Percentiles rank a stretch among this genome's conserved stretches.
Evolutionary conservation across 2,797 vertebrate species (phyloP).

Genomic region (Myotis findleyi): DNA sequence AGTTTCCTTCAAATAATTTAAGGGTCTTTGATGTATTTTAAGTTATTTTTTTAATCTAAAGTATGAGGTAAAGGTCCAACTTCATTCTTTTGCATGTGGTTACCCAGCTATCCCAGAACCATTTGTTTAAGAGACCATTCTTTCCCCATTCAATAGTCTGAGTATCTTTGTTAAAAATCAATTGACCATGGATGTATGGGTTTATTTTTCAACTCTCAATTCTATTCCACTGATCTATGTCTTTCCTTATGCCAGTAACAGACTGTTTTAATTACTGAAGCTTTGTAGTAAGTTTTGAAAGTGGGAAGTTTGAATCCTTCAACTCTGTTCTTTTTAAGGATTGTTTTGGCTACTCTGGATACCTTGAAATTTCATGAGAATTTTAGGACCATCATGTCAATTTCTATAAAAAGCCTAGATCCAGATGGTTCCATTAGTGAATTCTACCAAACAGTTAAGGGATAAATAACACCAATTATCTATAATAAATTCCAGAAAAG

Average conservation of each 20-base stretch:
- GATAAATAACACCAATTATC: constrained; percentile 31
- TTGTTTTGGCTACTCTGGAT: constrained; percentile 14
- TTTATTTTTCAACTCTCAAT: constrained; percentile 48
- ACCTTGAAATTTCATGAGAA: constrained; percentile 25
- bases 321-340: constrained; percentile 43
- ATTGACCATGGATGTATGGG: neutral
- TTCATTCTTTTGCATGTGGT: constrained; percentile 33
- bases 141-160: constrained; percentile 5
- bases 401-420: constrained; percentile 34
- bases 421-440: neutral
- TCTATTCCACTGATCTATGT: constrained; percentile 6
- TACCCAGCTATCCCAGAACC: constrained; percentile 8
- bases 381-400: constrained; percentile 39
- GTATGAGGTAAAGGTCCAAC: neutral
- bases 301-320: neutral
- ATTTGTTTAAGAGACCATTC: constrained; percentile 35
- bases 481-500: constrained; percentile 48
- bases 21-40: constrained; percentile 16
- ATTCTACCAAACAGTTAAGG: constrained; percentile 39
- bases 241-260: neutral
- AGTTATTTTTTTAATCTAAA: constrained; percentile 43
- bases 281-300: constrained; percentile 41
- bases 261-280: constrained; percentile 26
- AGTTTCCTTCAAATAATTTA: constrained; percentile 53
- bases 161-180: constrained; percentile 21